Percentiles rank a stretch among this genome's conserved stretches.
Conservation (phyloP, 1,140 invertebrate genomes). For the Heliconius congener region DNA sequence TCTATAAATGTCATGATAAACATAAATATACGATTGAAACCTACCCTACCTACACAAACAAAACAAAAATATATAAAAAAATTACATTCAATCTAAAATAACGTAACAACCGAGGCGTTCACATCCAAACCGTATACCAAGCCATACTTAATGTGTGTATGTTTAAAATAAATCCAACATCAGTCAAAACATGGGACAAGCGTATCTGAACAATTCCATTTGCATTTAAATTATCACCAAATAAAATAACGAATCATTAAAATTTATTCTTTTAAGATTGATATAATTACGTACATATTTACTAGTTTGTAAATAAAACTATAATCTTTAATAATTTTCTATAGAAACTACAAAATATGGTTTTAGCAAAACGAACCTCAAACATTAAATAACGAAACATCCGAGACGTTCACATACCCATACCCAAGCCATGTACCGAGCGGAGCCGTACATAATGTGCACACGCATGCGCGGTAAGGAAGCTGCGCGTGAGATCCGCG, state of each 20-base stretch:
- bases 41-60: neutral
- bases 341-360: neutral
- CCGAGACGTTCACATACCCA: neutral
- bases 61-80: no score
- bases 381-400: neutral
- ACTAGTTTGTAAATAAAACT: no score
- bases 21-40: no score
- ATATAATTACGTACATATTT: no score
- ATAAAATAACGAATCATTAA: neutral
- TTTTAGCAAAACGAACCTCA: neutral
- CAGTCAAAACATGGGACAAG: no score
- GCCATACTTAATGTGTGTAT: constrained; percentile 43
- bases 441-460: constrained; percentile 31
- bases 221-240: neutral
- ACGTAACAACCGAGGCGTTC: neutral
- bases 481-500: constrained; percentile 78
- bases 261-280: no score
- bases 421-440: neutral
- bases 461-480: constrained; percentile 69
- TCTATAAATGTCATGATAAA: no score
- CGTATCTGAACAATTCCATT: no score
- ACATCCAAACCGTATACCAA: neutral
- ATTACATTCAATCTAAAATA: no score
- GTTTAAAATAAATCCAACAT: constrained; percentile 22
- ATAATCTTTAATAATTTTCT: neutral